These are phyloP conservation scores for Drosophila eohydei DNA, from an alignment of 2,888 invertebrate species.

Conservation along the genomic window DNA sequence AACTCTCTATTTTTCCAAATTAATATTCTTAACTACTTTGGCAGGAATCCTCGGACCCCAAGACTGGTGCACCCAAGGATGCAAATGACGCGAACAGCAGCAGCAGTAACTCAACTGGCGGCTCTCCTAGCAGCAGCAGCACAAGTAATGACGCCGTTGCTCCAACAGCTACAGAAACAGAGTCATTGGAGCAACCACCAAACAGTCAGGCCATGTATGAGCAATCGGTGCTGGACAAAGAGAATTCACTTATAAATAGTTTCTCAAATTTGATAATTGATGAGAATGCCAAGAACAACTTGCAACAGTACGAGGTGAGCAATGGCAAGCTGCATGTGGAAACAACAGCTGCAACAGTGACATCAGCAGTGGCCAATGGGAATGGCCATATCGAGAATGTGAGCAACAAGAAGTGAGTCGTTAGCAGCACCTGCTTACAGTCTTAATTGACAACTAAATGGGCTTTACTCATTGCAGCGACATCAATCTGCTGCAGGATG, in stretches of 20 bases:
- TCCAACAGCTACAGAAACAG: slow-evolving; percentile 43
- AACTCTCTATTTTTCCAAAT: neutral
- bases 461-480: slow-evolving; percentile 72
- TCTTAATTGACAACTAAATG: slow-evolving; percentile 17
- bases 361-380: slow-evolving; percentile 82
- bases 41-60: slow-evolving; percentile 73
- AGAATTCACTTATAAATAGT: slow-evolving; percentile 84
- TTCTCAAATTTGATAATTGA: slow-evolving; percentile 84
- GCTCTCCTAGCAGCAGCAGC: slow-evolving; percentile 66
- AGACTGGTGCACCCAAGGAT: slow-evolving; percentile 51
- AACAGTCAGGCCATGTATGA: slow-evolving; percentile 84
- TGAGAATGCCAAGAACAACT: slow-evolving; percentile 82
- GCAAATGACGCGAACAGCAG: slow-evolving; percentile 57
- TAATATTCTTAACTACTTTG: neutral
- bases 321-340: slow-evolving; percentile 82
- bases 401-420: slow-evolving; percentile 84
- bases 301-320: slow-evolving; percentile 82
- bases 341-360: slow-evolving; percentile 19
- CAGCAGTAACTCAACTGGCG: slow-evolving; percentile 56
- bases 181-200: slow-evolving; percentile 58
- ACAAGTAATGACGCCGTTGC: slow-evolving; percentile 39
- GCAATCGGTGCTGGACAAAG: slow-evolving; percentile 85
- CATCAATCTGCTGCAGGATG: slow-evolving; percentile 83
- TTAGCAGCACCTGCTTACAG: neutral
- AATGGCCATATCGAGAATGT: slow-evolving; percentile 85